A percentile compares a stretch with the other conserved stretches of the same genome.
Evolutionary conservation across 2,113 vertebrate genomes (phyloP).

Genomic region (Oophaga pumilio): DNA sequence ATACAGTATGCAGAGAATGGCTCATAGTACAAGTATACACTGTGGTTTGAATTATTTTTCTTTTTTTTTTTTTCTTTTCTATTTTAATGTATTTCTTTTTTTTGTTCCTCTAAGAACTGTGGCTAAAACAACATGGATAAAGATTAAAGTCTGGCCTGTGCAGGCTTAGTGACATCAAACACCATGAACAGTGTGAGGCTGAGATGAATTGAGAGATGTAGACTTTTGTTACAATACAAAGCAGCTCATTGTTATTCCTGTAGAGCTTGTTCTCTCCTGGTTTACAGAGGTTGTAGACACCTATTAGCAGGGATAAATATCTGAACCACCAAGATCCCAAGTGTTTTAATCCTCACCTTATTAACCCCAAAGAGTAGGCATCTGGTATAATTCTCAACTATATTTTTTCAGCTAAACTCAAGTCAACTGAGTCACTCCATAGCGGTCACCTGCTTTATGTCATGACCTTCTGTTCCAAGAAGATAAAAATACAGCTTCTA

Average conservation of each 20-base stretch:
- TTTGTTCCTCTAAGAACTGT: slow-evolving; percentile 55
- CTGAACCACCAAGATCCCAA: slow-evolving; percentile 56
- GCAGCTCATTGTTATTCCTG: slow-evolving; percentile 68
- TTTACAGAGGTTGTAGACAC: slow-evolving; percentile 67
- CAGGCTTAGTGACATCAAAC: slow-evolving; percentile 70
- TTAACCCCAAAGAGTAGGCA: slow-evolving; percentile 18
- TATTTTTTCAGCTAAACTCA: slow-evolving; percentile 13
- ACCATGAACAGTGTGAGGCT: slow-evolving; percentile 60
- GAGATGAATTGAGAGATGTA: slow-evolving; percentile 63
- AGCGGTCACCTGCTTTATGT: not conserved
- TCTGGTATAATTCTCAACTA: slow-evolving; percentile 4
- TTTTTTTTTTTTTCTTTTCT: slow-evolving; percentile 6
- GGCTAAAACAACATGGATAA: slow-evolving; percentile 66
- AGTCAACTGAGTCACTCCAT: not conserved
- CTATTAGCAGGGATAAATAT: slow-evolving; percentile 69
- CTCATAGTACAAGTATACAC: slow-evolving; percentile 57
- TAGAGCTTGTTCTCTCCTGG: slow-evolving; percentile 59
- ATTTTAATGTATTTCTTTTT: slow-evolving; percentile 54
- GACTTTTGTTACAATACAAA: slow-evolving; percentile 66
- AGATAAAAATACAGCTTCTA: slow-evolving; percentile 34
- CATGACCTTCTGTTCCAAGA: not conserved
- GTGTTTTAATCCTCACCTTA: slow-evolving; percentile 63
- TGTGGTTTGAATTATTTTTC: slow-evolving; percentile 25
- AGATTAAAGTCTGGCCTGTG: slow-evolving; percentile 70
- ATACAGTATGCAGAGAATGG: not conserved